These are phyloP conservation scores for Bucorvus abyssinicus DNA, from an alignment of 2,797 vertebrate species.

Conservation along the genomic window DNA sequence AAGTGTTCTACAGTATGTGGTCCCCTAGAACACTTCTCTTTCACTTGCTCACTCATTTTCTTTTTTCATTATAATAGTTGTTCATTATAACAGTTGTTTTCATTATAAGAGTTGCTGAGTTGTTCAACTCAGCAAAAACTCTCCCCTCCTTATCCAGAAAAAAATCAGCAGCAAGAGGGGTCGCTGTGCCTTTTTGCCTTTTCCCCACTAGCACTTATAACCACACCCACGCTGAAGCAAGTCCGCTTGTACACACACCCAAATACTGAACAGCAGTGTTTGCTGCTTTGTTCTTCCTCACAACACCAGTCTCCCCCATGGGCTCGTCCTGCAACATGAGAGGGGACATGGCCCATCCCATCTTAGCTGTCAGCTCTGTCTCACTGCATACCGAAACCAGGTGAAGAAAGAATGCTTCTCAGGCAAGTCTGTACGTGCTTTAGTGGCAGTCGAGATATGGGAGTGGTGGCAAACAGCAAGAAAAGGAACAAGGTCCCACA, in stretches of 20 bases:
- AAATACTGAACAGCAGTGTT: neutral
- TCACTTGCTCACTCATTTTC: neutral
- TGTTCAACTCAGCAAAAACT: neutral
- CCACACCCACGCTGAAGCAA: neutral
- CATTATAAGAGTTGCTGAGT: neutral
- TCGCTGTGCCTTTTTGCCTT: neutral
- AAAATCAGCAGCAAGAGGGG: neutral
- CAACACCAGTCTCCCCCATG: neutral
- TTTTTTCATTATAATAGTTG: neutral
- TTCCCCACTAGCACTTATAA: neutral
- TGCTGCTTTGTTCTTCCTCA: neutral
- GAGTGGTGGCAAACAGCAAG: neutral
- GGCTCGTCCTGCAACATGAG: neutral
- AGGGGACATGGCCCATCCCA: neutral
- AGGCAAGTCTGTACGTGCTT: neutral
- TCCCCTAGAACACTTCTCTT: neutral
- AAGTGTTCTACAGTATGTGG: neutral
- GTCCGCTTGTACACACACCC: neutral
- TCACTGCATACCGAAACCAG: neutral
- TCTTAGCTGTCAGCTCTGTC: neutral
- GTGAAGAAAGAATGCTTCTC: neutral
- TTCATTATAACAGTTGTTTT: neutral
- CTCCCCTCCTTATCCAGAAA: neutral
- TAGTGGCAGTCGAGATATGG: neutral
- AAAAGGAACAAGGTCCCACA: neutral